phyloP scores from a whole-genome alignment of 2,888 invertebrate genomes.

The Spisula subtruncata region DNA sequence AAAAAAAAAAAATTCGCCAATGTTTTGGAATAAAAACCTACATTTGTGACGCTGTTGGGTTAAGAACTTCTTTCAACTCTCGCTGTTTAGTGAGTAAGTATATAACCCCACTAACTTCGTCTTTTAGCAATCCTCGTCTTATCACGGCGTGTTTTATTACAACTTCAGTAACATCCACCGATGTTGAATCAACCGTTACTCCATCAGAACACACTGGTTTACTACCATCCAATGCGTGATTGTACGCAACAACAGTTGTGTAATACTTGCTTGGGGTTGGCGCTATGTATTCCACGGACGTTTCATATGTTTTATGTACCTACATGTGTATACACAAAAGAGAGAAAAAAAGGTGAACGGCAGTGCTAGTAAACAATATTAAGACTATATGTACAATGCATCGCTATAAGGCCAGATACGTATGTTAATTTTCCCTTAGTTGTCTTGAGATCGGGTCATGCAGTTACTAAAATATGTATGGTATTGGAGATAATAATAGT shows the following conservation, averaged over 20 bases:
- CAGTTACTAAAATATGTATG: too few relatives aligned
- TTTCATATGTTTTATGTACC: constrained; percentile 37
- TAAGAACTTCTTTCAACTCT: constrained; percentile 57
- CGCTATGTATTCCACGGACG: constrained; percentile 52
- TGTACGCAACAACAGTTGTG: constrained; percentile 78
- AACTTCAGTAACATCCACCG: constrained; percentile 59
- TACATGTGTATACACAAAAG: background rate
- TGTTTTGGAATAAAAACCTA: constrained; percentile 45
- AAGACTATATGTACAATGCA: too few relatives aligned
- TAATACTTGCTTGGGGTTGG: constrained; percentile 71
- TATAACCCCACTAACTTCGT: constrained; percentile 37
- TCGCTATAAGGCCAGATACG: too few relatives aligned
- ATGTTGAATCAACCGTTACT: constrained; percentile 70
- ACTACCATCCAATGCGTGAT: constrained; percentile 77
- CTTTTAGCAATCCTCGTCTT: constrained; percentile 70
- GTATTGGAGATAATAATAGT: too few relatives aligned
- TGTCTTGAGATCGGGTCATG: too few relatives aligned
- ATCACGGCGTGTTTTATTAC: constrained; percentile 66
- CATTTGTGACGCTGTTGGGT: constrained; percentile 62
- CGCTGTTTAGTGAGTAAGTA: constrained; percentile 67
- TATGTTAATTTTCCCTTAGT: too few relatives aligned
- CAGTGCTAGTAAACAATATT: too few relatives aligned
- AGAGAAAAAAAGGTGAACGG: too few relatives aligned
- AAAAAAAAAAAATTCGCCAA: too few relatives aligned
- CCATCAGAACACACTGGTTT: constrained; percentile 81